phyloP scores from a whole-genome alignment of 2,888 invertebrate species.

The Callinectes sapidus region DNA sequence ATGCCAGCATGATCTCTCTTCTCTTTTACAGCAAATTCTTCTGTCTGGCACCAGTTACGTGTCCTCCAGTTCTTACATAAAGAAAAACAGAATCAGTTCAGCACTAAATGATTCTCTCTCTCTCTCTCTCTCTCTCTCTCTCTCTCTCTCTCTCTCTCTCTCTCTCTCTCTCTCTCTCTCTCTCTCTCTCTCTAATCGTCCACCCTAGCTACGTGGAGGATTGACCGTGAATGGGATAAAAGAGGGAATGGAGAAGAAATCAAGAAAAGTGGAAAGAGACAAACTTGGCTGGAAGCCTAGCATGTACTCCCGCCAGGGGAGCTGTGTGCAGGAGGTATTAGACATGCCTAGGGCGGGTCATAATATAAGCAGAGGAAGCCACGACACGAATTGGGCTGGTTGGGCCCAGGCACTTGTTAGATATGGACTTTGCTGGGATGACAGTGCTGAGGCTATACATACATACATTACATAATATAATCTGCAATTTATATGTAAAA shows the following conservation, averaged over 20 bases:
- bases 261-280: not conserved
- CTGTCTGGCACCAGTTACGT: not conserved
- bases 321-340: slow-evolving; percentile 2
- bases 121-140: no score
- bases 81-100: not conserved
- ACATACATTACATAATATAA: slow-evolving; percentile 7
- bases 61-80: not conserved
- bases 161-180: not conserved
- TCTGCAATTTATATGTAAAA: slow-evolving; percentile 26
- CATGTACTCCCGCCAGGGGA: no score
- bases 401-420: not conserved
- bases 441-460: not conserved
- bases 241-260: not conserved
- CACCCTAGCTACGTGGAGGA: not conserved
- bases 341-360: not conserved
- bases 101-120: not conserved
- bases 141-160: not conserved
- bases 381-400: slow-evolving; percentile 6
- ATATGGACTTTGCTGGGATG: not conserved
- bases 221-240: not conserved
- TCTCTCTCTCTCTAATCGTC: not conserved
- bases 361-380: not conserved
- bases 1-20: not conserved
- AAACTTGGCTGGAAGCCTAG: not conserved
- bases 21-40: not conserved